A percentile compares a stretch with the other conserved stretches of the same genome.
Evolutionary conservation across 2,888 invertebrate genomes (phyloP).

Genomic region (Chirona hameri): DNA sequence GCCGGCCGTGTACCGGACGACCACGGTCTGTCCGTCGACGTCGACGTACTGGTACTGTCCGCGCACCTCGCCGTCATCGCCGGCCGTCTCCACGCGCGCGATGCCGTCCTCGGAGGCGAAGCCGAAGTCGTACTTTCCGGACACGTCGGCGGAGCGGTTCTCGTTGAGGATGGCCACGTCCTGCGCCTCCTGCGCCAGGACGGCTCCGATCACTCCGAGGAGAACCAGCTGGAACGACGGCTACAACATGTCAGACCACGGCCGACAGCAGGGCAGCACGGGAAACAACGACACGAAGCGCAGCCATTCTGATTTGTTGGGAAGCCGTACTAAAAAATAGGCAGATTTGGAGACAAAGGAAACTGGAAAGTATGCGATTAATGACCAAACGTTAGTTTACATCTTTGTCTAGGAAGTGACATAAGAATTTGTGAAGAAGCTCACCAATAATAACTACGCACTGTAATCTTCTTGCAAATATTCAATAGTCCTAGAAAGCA

Average conservation of each 20-base stretch:
- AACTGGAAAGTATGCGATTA: no score
- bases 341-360: no score
- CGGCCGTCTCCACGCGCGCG: neutral
- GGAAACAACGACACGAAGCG: no score
- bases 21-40: neutral
- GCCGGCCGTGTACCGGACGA: neutral
- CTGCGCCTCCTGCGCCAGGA: neutral
- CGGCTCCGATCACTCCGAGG: constrained; percentile 2
- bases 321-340: no score
- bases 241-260: neutral
- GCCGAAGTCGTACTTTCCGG: constrained; percentile 7
- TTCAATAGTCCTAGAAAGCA: no score
- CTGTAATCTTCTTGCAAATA: no score
- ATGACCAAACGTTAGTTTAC: no score
- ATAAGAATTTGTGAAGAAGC: no score
- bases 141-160: constrained; percentile 11
- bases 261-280: no score
- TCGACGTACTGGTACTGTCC: constrained; percentile 23
- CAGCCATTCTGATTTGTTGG: no score
- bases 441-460: no score
- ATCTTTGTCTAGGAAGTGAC: no score
- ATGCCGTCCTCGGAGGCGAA: constrained; percentile 1
- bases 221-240: neutral
- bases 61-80: neutral
- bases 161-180: constrained; percentile 25